A percentile compares a stretch with the other conserved stretches of the same genome.
phyloP scores from a whole-genome alignment of 2,888 invertebrate species.

The Coremacera marginata region DNA sequence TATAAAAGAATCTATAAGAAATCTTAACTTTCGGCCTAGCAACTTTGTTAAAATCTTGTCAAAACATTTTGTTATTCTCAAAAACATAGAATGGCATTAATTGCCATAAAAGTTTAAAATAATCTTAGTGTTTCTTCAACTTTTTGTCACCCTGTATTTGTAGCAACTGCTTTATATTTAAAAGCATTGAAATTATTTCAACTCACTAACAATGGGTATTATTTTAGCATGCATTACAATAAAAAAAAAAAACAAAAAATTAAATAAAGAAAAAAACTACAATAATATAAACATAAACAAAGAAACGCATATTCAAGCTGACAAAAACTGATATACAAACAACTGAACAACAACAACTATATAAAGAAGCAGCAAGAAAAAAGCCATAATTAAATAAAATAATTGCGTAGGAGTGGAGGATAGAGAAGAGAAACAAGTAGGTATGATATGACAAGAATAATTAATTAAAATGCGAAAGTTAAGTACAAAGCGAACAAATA shows the following conservation, averaged over 20 bases:
- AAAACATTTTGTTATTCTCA: too few relatives aligned
- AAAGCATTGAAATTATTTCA: background rate
- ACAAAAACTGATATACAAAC: background rate
- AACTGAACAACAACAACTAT: background rate
- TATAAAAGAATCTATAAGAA: too few relatives aligned
- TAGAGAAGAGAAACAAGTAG: background rate
- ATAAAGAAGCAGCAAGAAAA: background rate
- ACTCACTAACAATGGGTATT: background rate
- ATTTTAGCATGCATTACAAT: background rate
- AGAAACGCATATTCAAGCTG: slow-evolving; percentile 4
- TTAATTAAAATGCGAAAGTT: slow-evolving; percentile 26
- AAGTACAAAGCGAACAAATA: slow-evolving; percentile 7
- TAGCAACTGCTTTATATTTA: background rate
- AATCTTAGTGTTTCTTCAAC: too few relatives aligned
- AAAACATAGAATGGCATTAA: too few relatives aligned
- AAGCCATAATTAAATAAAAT: slow-evolving; percentile 19
- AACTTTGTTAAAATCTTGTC: too few relatives aligned
- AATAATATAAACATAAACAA: slow-evolving; percentile 6
- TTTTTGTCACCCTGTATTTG: background rate
- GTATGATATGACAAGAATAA: slow-evolving; percentile 29
- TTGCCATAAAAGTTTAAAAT: too few relatives aligned
- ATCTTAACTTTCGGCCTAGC: too few relatives aligned
- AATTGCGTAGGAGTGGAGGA: slow-evolving; percentile 34
- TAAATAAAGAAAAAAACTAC: background rate
- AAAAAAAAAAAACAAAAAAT: background rate